phyloP scores from a whole-genome alignment of 2,888 invertebrate genomes.

The Pherbina coryleti region DNA sequence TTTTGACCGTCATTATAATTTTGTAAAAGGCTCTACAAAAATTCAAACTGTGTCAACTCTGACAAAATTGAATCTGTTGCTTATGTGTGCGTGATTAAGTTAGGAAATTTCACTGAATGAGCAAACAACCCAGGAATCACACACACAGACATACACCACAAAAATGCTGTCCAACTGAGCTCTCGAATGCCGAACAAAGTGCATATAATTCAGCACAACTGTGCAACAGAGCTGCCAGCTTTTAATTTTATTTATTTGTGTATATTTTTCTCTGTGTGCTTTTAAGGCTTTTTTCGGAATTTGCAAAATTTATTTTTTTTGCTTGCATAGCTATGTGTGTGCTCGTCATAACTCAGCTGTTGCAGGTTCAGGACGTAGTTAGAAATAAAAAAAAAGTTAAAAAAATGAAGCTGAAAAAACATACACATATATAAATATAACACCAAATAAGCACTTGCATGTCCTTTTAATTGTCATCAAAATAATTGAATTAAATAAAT shows the following conservation, averaged over 20 bases:
- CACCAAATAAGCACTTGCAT: conserved; percentile 22
- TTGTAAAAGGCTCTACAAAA: not conserved
- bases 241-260: not conserved
- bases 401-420: conserved; percentile 16
- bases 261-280: conserved; percentile 9
- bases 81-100: conserved; percentile 34
- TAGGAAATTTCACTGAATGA: conserved; percentile 12
- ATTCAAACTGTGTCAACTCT: conserved; percentile 5
- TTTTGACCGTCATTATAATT: conserved; percentile 7
- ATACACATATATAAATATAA: not conserved
- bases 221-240: conserved; percentile 20
- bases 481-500: conserved; percentile 70
- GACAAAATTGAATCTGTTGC: conserved; percentile 5
- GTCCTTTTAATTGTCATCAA: conserved; percentile 64
- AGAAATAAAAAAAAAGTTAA: not conserved
- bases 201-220: conserved; percentile 17
- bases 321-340: not conserved
- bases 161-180: conserved; percentile 13
- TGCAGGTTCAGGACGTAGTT: not conserved
- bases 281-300: not conserved
- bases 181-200: conserved; percentile 14
- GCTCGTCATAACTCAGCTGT: conserved; percentile 25
- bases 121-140: conserved; percentile 43
- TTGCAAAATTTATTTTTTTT: not conserved
- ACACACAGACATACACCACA: conserved; percentile 15